These are phyloP conservation scores for Lagopus leucura DNA, from an alignment of 2,113 vertebrate species.

Conservation along the genomic window DNA sequence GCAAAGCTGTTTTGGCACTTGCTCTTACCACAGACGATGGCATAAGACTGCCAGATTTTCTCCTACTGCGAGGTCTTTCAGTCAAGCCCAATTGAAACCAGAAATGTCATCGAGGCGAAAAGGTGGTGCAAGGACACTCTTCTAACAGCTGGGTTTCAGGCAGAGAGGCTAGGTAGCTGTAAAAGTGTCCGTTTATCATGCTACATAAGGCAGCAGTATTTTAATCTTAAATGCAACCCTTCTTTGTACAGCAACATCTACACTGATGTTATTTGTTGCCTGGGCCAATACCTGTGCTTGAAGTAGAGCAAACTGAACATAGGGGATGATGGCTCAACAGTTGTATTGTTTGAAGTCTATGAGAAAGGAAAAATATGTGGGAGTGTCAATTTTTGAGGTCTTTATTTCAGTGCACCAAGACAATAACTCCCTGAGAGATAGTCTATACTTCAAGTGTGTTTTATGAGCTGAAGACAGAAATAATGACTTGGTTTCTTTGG, in stretches of 20 bases:
- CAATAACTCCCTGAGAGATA: conserved; percentile 55
- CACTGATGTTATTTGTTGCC: background rate
- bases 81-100: background rate
- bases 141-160: background rate
- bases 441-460: conserved; percentile 25
- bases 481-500: conserved; percentile 30
- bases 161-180: background rate
- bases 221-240: background rate
- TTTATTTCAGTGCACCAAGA: conserved; percentile 12
- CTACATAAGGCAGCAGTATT: background rate
- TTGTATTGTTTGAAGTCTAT: conserved; percentile 18
- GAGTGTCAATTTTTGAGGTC: background rate
- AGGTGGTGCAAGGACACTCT: background rate
- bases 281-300: background rate
- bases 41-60: background rate
- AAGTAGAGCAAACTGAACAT: background rate
- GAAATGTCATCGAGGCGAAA: background rate
- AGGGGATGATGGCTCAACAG: background rate
- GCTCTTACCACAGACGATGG: background rate
- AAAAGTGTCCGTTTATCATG: background rate
- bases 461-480: conserved; percentile 58
- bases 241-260: background rate
- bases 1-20: background rate
- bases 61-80: background rate
- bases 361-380: conserved; percentile 47